Evolutionary conservation across 2,113 vertebrate species (phyloP).

Genomic region (Eptesicus fuscus): DNA sequence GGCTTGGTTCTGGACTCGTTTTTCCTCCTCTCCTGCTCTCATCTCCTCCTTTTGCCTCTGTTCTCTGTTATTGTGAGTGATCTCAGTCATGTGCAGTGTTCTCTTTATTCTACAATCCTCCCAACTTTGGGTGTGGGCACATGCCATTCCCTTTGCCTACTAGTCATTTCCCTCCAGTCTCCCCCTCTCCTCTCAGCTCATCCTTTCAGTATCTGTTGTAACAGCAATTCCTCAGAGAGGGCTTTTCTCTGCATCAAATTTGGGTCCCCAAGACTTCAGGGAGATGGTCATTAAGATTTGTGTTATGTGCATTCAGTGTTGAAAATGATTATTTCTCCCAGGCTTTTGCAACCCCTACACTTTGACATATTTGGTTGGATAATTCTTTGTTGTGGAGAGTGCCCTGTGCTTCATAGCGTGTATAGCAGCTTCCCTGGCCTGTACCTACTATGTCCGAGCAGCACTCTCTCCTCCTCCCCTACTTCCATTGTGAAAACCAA

Average conservation of each 20-base stretch:
- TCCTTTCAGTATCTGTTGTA: neutral
- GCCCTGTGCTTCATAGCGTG: neutral
- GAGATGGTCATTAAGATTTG: neutral
- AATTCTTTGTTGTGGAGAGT: neutral
- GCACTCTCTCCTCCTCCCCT: no score
- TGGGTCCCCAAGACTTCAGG: neutral
- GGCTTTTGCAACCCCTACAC: neutral
- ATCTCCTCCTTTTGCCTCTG: neutral
- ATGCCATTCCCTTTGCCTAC: no score
- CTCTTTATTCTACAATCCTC: neutral
- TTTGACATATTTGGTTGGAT: neutral
- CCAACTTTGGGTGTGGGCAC: accelerated
- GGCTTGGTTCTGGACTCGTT: neutral
- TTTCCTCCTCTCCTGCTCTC: neutral
- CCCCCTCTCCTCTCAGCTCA: neutral
- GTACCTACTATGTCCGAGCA: neutral
- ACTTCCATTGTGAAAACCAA: neutral
- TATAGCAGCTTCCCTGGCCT: neutral
- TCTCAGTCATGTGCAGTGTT: neutral
- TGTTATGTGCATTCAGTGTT: neutral
- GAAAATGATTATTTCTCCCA: neutral
- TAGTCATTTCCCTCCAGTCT: neutral
- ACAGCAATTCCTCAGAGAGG: neutral
- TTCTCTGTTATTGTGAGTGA: neutral
- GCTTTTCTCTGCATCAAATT: neutral